Conservation (phyloP, 2,113 vertebrate species). For the Heterotilapia buettikoferi region DNA sequence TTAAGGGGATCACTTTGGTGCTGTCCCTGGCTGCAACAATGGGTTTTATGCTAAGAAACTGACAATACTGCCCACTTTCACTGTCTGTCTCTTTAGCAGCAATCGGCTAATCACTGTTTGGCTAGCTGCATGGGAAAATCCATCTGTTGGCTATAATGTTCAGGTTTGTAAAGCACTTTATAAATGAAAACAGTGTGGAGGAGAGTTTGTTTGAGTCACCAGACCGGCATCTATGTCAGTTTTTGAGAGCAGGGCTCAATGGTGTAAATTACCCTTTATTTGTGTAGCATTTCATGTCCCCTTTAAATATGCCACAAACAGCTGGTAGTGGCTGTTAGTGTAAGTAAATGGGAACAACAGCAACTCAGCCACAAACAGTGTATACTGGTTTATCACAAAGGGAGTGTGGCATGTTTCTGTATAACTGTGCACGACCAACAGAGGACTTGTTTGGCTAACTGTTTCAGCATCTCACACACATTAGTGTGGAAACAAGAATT, state of each 20-base stretch:
- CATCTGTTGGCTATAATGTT: not conserved
- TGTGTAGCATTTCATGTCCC: not conserved
- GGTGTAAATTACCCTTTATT: not conserved
- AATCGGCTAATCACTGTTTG: too few relatives aligned
- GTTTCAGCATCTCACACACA: not conserved
- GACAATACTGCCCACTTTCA: too few relatives aligned
- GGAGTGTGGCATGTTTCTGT: not conserved
- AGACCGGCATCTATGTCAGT: not conserved
- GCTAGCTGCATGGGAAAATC: too few relatives aligned
- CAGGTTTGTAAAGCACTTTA: not conserved
- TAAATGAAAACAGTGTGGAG: not conserved
- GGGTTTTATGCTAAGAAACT: too few relatives aligned
- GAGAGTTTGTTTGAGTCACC: not conserved
- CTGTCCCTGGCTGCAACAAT: too few relatives aligned
- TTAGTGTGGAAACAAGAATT: not conserved
- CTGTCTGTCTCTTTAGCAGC: too few relatives aligned
- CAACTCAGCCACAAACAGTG: not conserved
- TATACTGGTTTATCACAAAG: not conserved
- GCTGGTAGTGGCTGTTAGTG: not conserved
- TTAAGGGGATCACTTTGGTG: too few relatives aligned
- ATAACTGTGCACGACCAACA: not conserved
- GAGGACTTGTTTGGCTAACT: not conserved
- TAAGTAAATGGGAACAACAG: not conserved
- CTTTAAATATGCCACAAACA: not conserved
- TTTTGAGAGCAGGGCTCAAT: not conserved